These are phyloP conservation scores for Hesperia comma DNA, from an alignment of 2,888 invertebrate genomes.

Conservation along the genomic window DNA sequence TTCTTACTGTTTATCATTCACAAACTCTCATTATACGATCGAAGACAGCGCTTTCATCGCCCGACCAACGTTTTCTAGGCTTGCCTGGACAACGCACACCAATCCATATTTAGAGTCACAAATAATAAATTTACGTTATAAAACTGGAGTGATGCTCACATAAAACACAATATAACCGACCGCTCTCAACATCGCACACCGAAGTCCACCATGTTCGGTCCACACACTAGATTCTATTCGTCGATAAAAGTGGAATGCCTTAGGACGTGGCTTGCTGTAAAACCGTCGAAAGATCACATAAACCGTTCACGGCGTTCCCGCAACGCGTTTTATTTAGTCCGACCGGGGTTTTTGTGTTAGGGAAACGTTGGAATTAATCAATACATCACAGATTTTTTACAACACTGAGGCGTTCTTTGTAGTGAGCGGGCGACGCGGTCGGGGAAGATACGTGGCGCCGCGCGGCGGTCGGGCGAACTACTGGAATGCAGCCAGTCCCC, in stretches of 20 bases:
- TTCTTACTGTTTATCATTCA: slow-evolving; percentile 65
- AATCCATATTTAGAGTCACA: slow-evolving; percentile 71
- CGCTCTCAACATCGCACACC: slow-evolving; percentile 68
- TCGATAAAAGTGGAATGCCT: slow-evolving; percentile 83
- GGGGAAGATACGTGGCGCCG: slow-evolving; percentile 61
- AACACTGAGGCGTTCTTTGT: slow-evolving; percentile 82
- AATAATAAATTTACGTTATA: slow-evolving; percentile 51
- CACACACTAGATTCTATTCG: slow-evolving; percentile 80
- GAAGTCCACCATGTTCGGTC: slow-evolving; percentile 78
- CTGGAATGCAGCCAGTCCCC: slow-evolving; percentile 76
- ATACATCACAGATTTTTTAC: slow-evolving; percentile 84
- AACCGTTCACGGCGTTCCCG: slow-evolving; percentile 51
- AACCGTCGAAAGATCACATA: slow-evolving; percentile 62
- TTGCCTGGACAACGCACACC: slow-evolving; percentile 56
- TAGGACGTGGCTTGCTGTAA: slow-evolving; percentile 75
- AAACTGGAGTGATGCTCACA: slow-evolving; percentile 63
- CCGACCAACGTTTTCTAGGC: slow-evolving; percentile 46
- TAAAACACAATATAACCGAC: slow-evolving; percentile 68
- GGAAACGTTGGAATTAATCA: slow-evolving; percentile 80
- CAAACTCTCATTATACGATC: slow-evolving; percentile 66
- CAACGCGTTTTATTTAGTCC: slow-evolving; percentile 49
- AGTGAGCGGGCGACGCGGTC: slow-evolving; percentile 67
- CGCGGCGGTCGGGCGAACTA: slow-evolving; percentile 74
- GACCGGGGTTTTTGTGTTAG: slow-evolving; percentile 59
- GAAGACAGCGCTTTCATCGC: slow-evolving; percentile 45